phyloP scores from a whole-genome alignment of 2,797 vertebrate genomes.

The Xyrichtys novacula region DNA sequence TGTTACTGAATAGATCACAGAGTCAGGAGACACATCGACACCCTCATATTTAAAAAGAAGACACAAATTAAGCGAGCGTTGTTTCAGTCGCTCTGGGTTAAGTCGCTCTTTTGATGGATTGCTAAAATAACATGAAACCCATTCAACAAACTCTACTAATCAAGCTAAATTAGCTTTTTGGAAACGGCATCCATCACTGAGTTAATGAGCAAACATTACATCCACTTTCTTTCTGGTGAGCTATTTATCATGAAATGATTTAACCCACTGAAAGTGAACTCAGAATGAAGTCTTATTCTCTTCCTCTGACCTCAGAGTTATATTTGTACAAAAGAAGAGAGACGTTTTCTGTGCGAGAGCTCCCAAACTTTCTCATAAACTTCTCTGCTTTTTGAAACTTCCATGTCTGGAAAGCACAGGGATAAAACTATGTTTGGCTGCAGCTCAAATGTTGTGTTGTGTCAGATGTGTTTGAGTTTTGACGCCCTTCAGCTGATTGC shows the following conservation, averaged over 20 bases:
- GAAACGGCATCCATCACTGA: constrained; percentile 45
- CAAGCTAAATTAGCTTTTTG: constrained; percentile 42
- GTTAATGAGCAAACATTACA: constrained; percentile 59
- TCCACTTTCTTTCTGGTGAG: constrained; percentile 32
- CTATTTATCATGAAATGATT: constrained; percentile 57
- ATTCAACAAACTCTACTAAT: constrained; percentile 42
- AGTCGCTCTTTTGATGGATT: constrained; percentile 34
- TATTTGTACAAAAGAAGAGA: not conserved
- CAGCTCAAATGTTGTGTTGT: constrained; percentile 10
- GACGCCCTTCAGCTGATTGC: constrained; percentile 43
- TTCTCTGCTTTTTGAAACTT: not conserved
- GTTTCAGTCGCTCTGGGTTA: constrained; percentile 31
- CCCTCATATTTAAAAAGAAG: constrained; percentile 36
- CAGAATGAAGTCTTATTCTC: not conserved
- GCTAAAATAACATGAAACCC: constrained; percentile 25
- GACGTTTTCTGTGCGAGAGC: not conserved
- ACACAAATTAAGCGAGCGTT: constrained; percentile 33
- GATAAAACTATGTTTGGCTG: constrained; percentile 11
- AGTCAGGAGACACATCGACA: constrained; percentile 43
- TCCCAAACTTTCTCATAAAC: not conserved
- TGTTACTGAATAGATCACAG: constrained; percentile 39
- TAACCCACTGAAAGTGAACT: constrained; percentile 41
- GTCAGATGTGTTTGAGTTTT: constrained; percentile 20
- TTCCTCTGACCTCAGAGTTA: not conserved
- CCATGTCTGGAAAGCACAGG: not conserved